Base-by-base conservation (phyloP, 1,140 invertebrate genomes). In the Aplysia californica region DNA sequence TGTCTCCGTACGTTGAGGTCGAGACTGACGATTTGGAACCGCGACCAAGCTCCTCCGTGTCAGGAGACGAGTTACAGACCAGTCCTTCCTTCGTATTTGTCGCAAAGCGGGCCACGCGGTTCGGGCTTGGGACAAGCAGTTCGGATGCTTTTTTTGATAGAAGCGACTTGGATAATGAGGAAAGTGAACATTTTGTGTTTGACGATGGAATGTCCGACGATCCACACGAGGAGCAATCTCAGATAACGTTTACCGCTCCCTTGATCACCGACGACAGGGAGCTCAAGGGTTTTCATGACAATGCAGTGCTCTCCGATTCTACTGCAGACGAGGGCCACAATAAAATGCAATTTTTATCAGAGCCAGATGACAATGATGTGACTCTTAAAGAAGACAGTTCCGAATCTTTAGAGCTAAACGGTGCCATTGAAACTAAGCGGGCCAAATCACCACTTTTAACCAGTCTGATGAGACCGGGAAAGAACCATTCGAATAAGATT, bases 71-170 rank as follows among this genome's bases (percentile, higher is more conserved):
- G n/a, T n/a, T n/a, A n/a, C n/a, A n/a, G n/a, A n/a, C n/a, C n/a
- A n/a, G n/a, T n/a, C n/a, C n/a, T n/a, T n/a, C n/a, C n/a, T 68
- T 70, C 35, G 68, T 35, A 21, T 70, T 70, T 70, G 68, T 70
- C 4, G n/a, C 36, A 2, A 23, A 70, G 26, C 55, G 58, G 50
- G 68, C 68, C 29, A 70, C 20, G 6, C 55, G 36, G 50, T 70
- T 70, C 58, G 68, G 68, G n/a, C 33, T 36, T 39, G 68, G 68
- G 1, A 3, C 50, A 33, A 70, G 68, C 58, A 56, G 68, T 35
- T 39, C 68, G n/a, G 68, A 70, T 56, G 29, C 33, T 35, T 50
- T 50, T 70, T 36, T 36, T 39, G 18, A 70, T 29, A 21, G 31
- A 31, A 20, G 33, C 20, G 39, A 39, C 29, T 41, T 56, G 33